phyloP scores from a whole-genome alignment of 1,140 invertebrate genomes.

The Carposina sasakii region DNA sequence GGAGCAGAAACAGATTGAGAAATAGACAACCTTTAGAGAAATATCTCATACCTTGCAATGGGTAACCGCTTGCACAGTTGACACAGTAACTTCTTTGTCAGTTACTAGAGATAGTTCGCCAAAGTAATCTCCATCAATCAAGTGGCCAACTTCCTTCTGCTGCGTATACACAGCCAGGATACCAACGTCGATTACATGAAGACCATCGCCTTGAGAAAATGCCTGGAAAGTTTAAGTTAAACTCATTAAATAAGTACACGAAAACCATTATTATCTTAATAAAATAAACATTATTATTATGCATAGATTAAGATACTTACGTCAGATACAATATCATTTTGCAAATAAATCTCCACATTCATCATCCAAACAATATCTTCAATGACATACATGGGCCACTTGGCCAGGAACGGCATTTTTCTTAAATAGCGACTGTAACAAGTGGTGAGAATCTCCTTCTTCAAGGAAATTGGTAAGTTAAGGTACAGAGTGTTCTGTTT shows the following conservation, averaged over 20 bases:
- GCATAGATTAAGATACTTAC: conserved; percentile 22
- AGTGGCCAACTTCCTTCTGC: conserved; percentile 63
- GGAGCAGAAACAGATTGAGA: no score
- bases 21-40: no score
- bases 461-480: conserved; percentile 23
- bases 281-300: conserved; percentile 1
- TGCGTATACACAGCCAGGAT: conserved; percentile 64
- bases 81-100: conserved; percentile 62
- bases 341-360: conserved; percentile 29
- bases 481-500: conserved; percentile 17
- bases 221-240: conserved; percentile 14
- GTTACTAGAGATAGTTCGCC: conserved; percentile 75
- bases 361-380: conserved; percentile 24
- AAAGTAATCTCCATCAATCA: conserved; percentile 75
- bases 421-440: conserved; percentile 17
- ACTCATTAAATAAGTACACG: not conserved
- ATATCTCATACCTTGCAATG: conserved; percentile 67
- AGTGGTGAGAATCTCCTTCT: conserved; percentile 22
- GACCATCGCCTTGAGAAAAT: conserved; percentile 19
- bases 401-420: conserved; percentile 22
- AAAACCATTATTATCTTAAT: not conserved
- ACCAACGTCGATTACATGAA: conserved; percentile 38
- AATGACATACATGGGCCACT: conserved; percentile 21
- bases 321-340: conserved; percentile 23
- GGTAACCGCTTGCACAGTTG: conserved; percentile 73